These are phyloP conservation scores for Ceratitis capitata DNA, from an alignment of 1,140 invertebrate genomes.

Conservation along the genomic window DNA sequence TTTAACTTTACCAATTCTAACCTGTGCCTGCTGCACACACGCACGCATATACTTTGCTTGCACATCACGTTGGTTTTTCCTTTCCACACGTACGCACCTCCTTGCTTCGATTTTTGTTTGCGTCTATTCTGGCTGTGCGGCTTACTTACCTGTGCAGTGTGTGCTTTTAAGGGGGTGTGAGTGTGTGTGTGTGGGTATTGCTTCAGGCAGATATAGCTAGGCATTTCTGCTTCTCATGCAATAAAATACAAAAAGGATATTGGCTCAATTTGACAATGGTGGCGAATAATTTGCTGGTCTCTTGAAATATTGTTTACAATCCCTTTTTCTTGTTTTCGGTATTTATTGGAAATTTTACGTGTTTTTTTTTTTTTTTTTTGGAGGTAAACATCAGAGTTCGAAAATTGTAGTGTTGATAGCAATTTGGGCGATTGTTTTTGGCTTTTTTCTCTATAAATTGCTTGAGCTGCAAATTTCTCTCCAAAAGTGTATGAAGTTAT, in stretches of 20 bases:
- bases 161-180: too few species aligned
- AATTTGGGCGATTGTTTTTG: neutral
- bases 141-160: neutral
- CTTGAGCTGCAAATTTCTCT: neutral
- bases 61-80: neutral
- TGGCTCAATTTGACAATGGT: conserved; percentile 20
- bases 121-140: neutral
- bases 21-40: neutral
- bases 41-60: too few species aligned
- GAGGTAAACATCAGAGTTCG: neutral
- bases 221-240: neutral
- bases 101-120: conserved; percentile 25
- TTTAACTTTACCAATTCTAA: neutral
- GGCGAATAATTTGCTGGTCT: neutral
- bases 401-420: neutral
- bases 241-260: neutral
- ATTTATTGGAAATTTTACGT: neutral
- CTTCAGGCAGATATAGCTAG: neutral
- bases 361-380: neutral
- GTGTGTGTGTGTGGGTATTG: too few species aligned
- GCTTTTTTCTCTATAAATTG: neutral
- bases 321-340: neutral
- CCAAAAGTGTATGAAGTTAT: too few species aligned
- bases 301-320: neutral
- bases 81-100: neutral